Base-by-base conservation (phyloP, 1,140 invertebrate genomes). In the Nomia melanderi region DNA sequence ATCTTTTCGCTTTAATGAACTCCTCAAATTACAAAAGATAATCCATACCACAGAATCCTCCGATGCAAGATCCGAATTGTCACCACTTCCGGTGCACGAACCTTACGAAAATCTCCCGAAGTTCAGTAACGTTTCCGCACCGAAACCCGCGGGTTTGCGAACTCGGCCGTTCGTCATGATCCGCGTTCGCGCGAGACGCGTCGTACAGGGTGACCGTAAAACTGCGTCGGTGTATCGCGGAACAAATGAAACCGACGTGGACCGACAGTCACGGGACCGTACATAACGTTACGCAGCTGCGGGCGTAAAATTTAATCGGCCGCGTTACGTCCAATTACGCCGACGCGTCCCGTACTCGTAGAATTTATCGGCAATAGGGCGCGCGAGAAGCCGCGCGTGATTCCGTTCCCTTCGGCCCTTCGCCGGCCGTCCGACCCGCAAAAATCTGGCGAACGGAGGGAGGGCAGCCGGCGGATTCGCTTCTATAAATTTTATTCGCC, bases 261-360 rank as follows among this genome's bases (percentile, higher is more conserved):
- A 29, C 44, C 70, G 59, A 54, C 39, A 44, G 31, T 33, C 41
- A 6, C 73, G 54, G 31, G 50, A 20, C 17, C 53, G 60, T 54
- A 29, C 12, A 41, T 59, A 70, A 71, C 65, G 31, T 31, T 6
- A 72, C 44, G 71, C 47, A 69, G 67, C 39, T 29, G 53, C 44
- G n/a, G 50, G 66, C 54, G 80, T 79, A 76, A 82, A 84, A 84
- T 84, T 84, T 84, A 82, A 84, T 84, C 66, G 72, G 67, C 25
- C 57, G 12, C 66, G 67, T 79, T 82, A 77, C 77, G 63, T 78
- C 60, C 82, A 84, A 84, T 84, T 82, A 84, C 72, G 29, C 33
- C 66, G 54, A 76, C 79, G 79, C 59, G 81, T 67, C 79, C 67
- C 53, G 67, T 59, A 8, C 50, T 25, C 36, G 44, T 11, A 14